Evolutionary conservation across 2,797 vertebrate genomes (phyloP).

Genomic region (Micromesistius poutassou): DNA sequence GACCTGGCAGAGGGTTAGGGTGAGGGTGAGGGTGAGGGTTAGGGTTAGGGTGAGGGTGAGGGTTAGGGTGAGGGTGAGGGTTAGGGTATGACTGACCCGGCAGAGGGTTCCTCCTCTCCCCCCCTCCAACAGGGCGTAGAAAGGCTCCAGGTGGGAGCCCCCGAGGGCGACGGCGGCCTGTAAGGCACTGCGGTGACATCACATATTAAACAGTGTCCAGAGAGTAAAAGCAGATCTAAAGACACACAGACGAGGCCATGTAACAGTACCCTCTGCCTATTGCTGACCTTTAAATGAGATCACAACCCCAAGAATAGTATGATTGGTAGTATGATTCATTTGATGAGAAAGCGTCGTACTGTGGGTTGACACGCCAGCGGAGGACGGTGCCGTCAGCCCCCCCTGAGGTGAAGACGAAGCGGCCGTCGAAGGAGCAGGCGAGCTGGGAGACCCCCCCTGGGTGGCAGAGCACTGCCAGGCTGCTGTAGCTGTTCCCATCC

Average conservation of each 20-base stretch:
- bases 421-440: constrained; percentile 77
- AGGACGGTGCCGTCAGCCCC: constrained; percentile 74
- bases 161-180: constrained; percentile 82
- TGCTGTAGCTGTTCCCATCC: constrained; percentile 91
- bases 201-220: neutral
- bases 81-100: constrained; percentile 76
- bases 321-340: too few species aligned
- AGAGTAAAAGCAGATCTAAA: too few species aligned
- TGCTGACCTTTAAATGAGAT: neutral
- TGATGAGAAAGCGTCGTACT: constrained; percentile 62
- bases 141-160: constrained; percentile 82
- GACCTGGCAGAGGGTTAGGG: too few species aligned
- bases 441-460: constrained; percentile 73
- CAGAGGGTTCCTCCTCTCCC: constrained; percentile 85
- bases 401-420: constrained; percentile 83
- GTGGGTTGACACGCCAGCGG: constrained; percentile 82
- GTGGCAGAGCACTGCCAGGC: constrained; percentile 83
- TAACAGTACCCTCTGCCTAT: neutral
- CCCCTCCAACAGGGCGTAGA: constrained; percentile 84
- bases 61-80: too few species aligned
- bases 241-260: neutral
- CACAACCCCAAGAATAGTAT: neutral
- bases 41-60: too few species aligned
- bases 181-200: constrained; percentile 72
- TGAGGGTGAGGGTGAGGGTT: too few species aligned